These are phyloP conservation scores for Drosophila nebulosa DNA, from an alignment of 1,140 invertebrate species.

Conservation along the genomic window DNA sequence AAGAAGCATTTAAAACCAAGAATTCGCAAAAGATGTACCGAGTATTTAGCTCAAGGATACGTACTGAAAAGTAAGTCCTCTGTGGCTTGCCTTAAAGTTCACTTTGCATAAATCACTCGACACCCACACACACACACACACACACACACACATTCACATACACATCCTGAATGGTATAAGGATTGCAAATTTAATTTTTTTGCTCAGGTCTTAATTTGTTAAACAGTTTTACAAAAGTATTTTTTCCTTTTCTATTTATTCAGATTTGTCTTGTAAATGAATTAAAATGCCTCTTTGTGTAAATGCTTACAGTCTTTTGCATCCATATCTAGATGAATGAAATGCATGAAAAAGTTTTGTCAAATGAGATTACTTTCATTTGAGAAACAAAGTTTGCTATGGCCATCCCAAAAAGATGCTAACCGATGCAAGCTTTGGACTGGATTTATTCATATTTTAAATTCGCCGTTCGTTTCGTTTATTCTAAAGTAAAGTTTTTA, in stretches of 20 bases:
- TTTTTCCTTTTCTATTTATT: background rate
- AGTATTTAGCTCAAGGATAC: conserved; percentile 52
- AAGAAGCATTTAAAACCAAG: conserved; percentile 17
- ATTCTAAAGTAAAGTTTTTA: too few relatives aligned
- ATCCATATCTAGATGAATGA: too few relatives aligned
- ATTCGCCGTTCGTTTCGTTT: too few relatives aligned
- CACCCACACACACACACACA: background rate
- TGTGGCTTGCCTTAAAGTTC: background rate
- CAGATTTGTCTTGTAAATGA: conserved; percentile 4
- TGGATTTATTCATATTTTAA: too few relatives aligned
- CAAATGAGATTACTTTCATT: too few relatives aligned
- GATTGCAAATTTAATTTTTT: background rate
- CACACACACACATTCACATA: background rate
- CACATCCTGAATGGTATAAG: background rate
- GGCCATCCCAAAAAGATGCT: too few relatives aligned
- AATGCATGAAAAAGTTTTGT: too few relatives aligned
- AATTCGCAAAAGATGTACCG: conserved; percentile 25
- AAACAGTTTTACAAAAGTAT: background rate
- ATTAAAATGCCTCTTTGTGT: conserved; percentile 40
- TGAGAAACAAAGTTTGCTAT: too few relatives aligned
- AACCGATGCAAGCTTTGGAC: too few relatives aligned
- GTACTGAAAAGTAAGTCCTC: conserved; percentile 2
- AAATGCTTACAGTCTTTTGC: background rate
- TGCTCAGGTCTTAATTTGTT: background rate
- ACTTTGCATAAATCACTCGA: background rate